Percentiles rank a stretch among this genome's conserved stretches.
phyloP scores from a whole-genome alignment of 2,113 vertebrate species.

The Ceratotherium simum region DNA sequence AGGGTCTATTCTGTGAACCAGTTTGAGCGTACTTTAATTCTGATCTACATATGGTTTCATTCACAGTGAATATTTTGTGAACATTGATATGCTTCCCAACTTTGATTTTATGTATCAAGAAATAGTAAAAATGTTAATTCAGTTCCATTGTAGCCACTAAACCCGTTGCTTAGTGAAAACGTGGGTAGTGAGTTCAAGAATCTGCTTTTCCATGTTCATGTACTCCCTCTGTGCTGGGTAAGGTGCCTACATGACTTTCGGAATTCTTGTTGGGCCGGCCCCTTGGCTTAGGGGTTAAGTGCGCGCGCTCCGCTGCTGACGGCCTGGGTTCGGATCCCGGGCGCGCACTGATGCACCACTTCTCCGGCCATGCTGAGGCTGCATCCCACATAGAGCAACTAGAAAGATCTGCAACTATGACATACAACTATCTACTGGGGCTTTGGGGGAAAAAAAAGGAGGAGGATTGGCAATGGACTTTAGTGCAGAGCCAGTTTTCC shows the following conservation, averaged over 20 bases:
- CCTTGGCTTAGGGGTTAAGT: too few relatives aligned
- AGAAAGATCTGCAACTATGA: too few relatives aligned
- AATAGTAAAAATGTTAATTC: neutral
- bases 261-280: neutral
- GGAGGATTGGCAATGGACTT: too few relatives aligned
- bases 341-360: too few relatives aligned
- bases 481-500: too few relatives aligned
- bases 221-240: neutral
- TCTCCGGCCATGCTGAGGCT: too few relatives aligned
- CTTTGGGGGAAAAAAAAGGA: too few relatives aligned
- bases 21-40: neutral
- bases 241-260: neutral
- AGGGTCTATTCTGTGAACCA: rapidly evolving
- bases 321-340: too few relatives aligned
- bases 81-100: neutral
- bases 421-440: too few relatives aligned
- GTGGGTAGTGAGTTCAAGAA: neutral
- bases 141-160: neutral
- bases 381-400: too few relatives aligned
- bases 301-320: too few relatives aligned
- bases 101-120: neutral
- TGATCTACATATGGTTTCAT: neutral
- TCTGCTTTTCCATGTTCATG: neutral
- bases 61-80: neutral
- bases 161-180: neutral